Conservation (phyloP, 2,113 vertebrate genomes). For the Electrona antarctica region DNA sequence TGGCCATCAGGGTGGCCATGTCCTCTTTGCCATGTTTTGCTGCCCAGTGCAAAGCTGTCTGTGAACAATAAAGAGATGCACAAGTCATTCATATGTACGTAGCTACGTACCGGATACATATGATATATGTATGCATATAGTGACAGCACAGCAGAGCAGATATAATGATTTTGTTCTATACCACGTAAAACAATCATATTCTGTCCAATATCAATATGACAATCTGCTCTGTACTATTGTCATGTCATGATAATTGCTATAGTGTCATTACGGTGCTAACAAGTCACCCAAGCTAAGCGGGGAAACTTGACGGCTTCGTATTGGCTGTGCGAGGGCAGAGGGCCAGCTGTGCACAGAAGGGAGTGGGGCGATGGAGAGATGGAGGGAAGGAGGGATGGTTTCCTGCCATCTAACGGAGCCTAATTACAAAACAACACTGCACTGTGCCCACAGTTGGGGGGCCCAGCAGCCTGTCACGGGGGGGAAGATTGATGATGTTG, state of each 20-base stretch:
- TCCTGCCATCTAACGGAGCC: constrained; percentile 82
- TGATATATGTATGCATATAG: background rate
- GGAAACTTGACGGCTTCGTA: constrained; percentile 21
- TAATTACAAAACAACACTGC: constrained; percentile 88
- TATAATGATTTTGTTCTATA: too few species aligned
- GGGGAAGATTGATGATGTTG: constrained; percentile 86
- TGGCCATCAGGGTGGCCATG: constrained; percentile 75
- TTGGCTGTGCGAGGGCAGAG: constrained; percentile 49
- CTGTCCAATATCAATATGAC: constrained; percentile 14
- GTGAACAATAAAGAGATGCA: constrained; percentile 16
- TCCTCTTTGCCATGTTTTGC: constrained; percentile 82
- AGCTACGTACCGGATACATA: background rate
- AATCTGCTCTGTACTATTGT: background rate
- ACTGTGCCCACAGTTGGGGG: constrained; percentile 77
- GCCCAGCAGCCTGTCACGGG: constrained; percentile 73
- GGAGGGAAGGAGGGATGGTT: constrained; percentile 72
- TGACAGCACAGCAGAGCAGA: background rate
- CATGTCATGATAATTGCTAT: background rate
- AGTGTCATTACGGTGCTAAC: constrained; percentile 22
- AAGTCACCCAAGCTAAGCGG: constrained; percentile 16
- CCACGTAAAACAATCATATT: background rate
- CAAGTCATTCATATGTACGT: background rate
- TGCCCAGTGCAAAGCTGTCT: constrained; percentile 85
- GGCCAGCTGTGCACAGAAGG: constrained; percentile 70
- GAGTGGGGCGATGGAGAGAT: constrained; percentile 20